Base-by-base conservation (phyloP, 2,797 vertebrate genomes). In the Dendrocincla tyrannina region DNA sequence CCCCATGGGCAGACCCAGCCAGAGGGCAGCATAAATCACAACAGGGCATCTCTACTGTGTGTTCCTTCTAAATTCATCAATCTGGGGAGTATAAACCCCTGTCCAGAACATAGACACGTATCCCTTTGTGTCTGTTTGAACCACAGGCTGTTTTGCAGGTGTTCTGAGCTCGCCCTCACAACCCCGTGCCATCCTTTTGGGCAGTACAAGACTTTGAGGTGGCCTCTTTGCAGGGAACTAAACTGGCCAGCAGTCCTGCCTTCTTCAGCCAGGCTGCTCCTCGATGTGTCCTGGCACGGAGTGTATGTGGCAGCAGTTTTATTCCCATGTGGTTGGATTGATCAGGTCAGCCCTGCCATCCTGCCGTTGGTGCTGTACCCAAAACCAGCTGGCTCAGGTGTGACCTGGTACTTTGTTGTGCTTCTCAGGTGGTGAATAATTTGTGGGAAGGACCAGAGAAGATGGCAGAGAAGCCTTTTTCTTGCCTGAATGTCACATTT, bases 201-300 rank as follows among this genome's bases (percentile, higher is more conserved):
- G 8, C 50, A 42, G 39, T 35, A 22, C 5, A 44, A 28, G 44
- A 13, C 24, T 55, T 49, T 37, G 50, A 50, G 37, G 50, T 55
- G 27, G 17, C 3, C 1, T 59, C 15, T 25, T 53, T 11, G 0
- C 0, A 1, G 55, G 39, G 47, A 70, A 10, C 42, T 49, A 10
- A 39, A 11, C 39, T 20, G n/a, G 4, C 32, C 30, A n/a, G 30
- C 10, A 68, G 30, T 5, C 35, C 39, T 41, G 7, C 35, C 37
- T 22, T 16, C 44, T 64, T 42, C 58, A 67, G 0, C 39, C 49
- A 18, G 42, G 37, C 69, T 58, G 32, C 69, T 87, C 52, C 47
- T 69, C 27, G 1, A 0, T 3, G 10, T 11, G 5, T 39, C 27
- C 33, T 19, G 58, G 27, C 0, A 2, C 10, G 39, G 47, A 30